Evolutionary conservation across 2,888 invertebrate species (phyloP).

Genomic region (Eristalis pertinax): DNA sequence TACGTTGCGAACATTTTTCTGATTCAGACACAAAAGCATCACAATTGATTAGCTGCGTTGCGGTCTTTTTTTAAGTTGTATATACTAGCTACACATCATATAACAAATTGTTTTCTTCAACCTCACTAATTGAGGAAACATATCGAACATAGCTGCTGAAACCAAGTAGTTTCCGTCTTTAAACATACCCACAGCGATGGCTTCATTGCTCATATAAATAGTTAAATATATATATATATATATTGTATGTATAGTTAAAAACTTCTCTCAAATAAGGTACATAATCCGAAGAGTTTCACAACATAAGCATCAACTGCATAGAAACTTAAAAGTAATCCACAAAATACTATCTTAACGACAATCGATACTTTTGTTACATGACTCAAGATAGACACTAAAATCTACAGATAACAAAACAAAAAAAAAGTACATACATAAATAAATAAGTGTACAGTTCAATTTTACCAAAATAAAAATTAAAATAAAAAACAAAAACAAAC

Average conservation of each 20-base stretch:
- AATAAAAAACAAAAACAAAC: conserved; percentile 28
- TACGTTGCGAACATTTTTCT: not conserved
- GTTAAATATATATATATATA: not conserved
- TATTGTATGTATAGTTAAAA: not conserved
- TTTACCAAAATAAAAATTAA: conserved; percentile 27
- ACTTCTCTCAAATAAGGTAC: conserved; percentile 40
- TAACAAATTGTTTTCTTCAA: not conserved
- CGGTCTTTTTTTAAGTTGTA: not conserved
- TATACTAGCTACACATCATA: not conserved
- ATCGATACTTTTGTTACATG: conserved; percentile 17
- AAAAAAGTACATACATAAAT: conserved; percentile 36
- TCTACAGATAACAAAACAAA: conserved; percentile 35
- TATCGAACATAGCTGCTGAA: not conserved
- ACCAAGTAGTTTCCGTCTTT: not conserved
- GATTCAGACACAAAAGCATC: not conserved
- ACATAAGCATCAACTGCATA: conserved; percentile 24
- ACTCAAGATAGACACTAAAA: conserved; percentile 12
- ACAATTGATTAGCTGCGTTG: not conserved
- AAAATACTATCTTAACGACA: conserved; percentile 13
- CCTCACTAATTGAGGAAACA: not conserved
- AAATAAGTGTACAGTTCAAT: conserved; percentile 48
- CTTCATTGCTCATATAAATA: not conserved
- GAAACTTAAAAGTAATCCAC: not conserved
- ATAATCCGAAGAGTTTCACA: conserved; percentile 17
- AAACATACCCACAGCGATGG: not conserved